Conservation (phyloP, 2,888 invertebrate species). For the Mesorhabditis spiculigera region DNA sequence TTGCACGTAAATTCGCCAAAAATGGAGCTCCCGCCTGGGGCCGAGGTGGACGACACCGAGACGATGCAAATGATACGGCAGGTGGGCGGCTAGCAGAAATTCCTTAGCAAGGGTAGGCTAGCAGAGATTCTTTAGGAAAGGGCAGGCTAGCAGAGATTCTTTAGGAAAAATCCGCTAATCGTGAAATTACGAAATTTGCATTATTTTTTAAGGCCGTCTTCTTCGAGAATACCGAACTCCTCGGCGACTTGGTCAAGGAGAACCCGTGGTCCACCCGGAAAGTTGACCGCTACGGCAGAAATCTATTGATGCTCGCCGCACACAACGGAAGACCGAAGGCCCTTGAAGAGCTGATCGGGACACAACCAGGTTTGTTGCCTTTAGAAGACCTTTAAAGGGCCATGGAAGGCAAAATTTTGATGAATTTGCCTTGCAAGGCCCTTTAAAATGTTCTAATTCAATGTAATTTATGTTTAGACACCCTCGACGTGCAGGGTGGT, state of each 20-base stretch:
- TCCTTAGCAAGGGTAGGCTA: neutral
- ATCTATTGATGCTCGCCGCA: constrained; percentile 75
- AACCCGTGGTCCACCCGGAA: constrained; percentile 37
- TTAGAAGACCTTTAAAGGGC: neutral
- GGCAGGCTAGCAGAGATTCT: neutral
- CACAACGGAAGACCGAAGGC: constrained; percentile 67
- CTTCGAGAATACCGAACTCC: constrained; percentile 81
- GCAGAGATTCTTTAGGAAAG: neutral
- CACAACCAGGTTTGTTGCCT: neutral
- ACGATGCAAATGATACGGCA: constrained; percentile 37
- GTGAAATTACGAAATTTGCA: neutral
- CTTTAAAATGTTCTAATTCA: too few relatives aligned
- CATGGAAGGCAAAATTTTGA: neutral
- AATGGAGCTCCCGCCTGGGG: too few relatives aligned
- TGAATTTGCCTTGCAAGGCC: neutral
- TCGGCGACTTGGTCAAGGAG: constrained; percentile 73
- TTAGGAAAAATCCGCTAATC: neutral
- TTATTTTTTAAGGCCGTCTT: constrained; percentile 68
- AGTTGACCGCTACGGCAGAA: constrained; percentile 66
- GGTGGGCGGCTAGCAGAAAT: constrained; percentile 11
- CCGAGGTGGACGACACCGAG: constrained; percentile 34
- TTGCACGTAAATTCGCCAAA: too few relatives aligned
- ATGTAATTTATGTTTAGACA: neutral
- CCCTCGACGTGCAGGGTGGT: neutral
- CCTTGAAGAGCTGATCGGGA: constrained; percentile 60